Percentiles rank a stretch among this genome's conserved stretches.
phyloP scores from a whole-genome alignment of 2,797 vertebrate genomes.

The Brotogeris chrysoptera region DNA sequence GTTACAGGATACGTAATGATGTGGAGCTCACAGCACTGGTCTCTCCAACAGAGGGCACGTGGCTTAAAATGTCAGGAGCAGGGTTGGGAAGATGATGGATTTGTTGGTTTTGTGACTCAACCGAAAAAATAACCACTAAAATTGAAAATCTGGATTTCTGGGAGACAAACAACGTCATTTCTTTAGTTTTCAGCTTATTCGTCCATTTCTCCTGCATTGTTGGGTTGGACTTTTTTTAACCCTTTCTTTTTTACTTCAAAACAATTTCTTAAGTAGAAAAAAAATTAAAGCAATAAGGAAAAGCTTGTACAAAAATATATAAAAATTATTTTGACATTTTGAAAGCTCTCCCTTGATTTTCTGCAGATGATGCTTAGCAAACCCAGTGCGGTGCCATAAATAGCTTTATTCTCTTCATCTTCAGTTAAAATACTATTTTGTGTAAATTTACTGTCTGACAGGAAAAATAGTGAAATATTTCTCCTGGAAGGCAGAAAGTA shows the following conservation, averaged over 20 bases:
- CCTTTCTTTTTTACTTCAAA: not conserved
- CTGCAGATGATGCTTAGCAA: constrained; percentile 17
- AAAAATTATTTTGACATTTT: constrained; percentile 34
- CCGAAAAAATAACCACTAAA: not conserved
- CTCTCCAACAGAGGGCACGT: not conserved
- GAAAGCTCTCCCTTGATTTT: constrained; percentile 13
- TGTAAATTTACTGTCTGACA: not conserved
- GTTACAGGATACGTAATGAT: not conserved
- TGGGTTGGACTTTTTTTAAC: not conserved
- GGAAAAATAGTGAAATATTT: not conserved
- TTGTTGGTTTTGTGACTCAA: not conserved
- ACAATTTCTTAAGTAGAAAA: not conserved
- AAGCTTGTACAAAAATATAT: not conserved
- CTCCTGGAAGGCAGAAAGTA: not conserved
- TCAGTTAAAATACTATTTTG: not conserved
- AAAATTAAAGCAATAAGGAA: constrained; percentile 3
- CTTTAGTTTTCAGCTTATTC: not conserved
- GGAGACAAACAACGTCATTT: not conserved
- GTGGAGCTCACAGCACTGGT: not conserved
- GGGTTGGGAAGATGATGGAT: not conserved
- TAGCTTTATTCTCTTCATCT: constrained; percentile 19
- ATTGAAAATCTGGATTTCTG: not conserved
- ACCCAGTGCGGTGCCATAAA: not conserved
- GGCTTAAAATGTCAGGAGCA: not conserved
- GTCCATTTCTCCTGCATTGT: not conserved